Base-by-base conservation (phyloP, 2,113 vertebrate species). In the Alligator mississippiensis region DNA sequence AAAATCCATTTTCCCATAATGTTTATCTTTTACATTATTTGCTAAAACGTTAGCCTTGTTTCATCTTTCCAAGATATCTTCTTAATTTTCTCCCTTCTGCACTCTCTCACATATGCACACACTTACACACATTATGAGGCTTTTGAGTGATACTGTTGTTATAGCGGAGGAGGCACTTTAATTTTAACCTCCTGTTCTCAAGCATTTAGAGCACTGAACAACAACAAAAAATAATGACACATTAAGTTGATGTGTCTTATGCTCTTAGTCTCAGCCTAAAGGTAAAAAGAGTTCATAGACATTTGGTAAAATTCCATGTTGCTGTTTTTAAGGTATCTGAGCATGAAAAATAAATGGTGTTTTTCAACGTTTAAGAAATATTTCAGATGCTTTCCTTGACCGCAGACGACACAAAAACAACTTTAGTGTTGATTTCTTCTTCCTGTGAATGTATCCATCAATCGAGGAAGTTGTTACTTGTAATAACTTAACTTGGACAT, bases 381-480 rank as follows among this genome's bases (percentile, higher is more conserved):
- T 93, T 93, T 96, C 57, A 90, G 1, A 70, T 93, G 54, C 88
- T 90, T 89, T 82, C 63, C 80, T 93, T 85, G 60, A 90, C 63
- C 6, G 9, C 57, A 91, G 57, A 22, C n/a, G 85, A 82, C 60
- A 92, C 62, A 85, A 92, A 94, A 93, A 75, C 63, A 85, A 54
- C 63, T 92, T 80, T n/a, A 64, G 9, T 85, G 38, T 78, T 91
- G 75, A 89, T 85, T 92, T 89, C 77, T 87, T 94, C 85, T 94
- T 81, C n/a, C 28, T 85, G 86, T 87, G 85, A 83, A 79, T 90
- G 30, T 87, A 93, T 68, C 58, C 87, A 94, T 96, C 84, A 95
- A 75, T 82, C 77, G 94, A 96, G 88, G 89, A 96, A 95, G 88
- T 90, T 89, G 84, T 94, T 84, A 87, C 88, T 95, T 94, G 93